Base-by-base conservation (phyloP, 2,888 invertebrate species). In the Tanypteryx hageni region DNA sequence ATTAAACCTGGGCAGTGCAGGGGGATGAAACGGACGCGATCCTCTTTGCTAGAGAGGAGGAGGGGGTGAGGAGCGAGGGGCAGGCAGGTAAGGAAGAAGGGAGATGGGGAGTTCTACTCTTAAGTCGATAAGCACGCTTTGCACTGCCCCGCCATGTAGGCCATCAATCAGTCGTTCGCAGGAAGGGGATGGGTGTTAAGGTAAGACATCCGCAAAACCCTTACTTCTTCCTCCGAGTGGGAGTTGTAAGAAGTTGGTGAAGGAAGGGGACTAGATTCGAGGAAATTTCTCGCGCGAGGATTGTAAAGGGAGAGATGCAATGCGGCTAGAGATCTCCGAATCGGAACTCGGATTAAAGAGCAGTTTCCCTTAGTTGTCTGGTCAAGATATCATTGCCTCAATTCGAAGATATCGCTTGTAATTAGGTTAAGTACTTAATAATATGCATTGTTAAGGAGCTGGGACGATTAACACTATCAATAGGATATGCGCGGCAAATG, bases 61-160 rank as follows among this genome's bases (percentile, higher is more conserved):
- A 76, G 11, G 22, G 22, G n/a, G 76, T n/a, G n/a, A 5, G 44
- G 5, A 44, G 44, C 1, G 44, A 44, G 5, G 44, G 44, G n/a
- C n/a, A n/a, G n/a, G n/a, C n/a, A n/a, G n/a, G n/a, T n/a, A 44
- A 44, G 44, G 44, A 44, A 11, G 22, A n/a, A 11, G 27, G 16
- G 18, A n/a, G 16, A 64, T 10, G 27, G n/a, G 22, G 22, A 27
- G 76, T n/a, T 11, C n/a, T 22, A 22, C 76, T 76, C 76, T 76
- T 76, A 14, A 61, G 61, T 61, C 61, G 61, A 61, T 76, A 76
- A 76, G 76, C 13, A 76, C 76, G 22, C 76, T 76, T 76, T 76
- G 76, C 27, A 76, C 27, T 22, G 76, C 76, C 22, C 27, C 27
- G 22, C 76, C 27, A 76, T 22, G 76, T 76, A n/a, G 76, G 76